Evolutionary conservation across 2,113 vertebrate species (phyloP).

Genomic region (Phocoena phocoena): DNA sequence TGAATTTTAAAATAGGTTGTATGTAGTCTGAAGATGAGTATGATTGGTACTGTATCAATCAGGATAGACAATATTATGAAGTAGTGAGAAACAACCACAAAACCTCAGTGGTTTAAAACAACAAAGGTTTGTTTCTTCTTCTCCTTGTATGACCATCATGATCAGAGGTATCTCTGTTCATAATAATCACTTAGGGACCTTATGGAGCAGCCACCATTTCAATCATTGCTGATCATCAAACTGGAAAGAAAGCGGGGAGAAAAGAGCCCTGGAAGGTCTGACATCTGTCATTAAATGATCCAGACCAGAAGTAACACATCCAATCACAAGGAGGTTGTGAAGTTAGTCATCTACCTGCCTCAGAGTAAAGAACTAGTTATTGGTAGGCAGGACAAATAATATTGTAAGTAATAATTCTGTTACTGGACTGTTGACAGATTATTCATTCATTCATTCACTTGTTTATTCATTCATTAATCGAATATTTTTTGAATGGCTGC

Average conservation of each 20-base stretch:
- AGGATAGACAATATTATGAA: neutral
- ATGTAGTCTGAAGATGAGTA: neutral
- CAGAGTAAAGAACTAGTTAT: neutral
- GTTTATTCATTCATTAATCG: neutral
- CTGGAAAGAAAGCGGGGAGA: neutral
- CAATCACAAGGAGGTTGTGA: neutral
- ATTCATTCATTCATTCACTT: neutral
- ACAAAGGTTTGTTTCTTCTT: conserved; percentile 16
- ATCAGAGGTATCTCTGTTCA: neutral
- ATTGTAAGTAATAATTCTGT: neutral
- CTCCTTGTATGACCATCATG: conserved; percentile 21
- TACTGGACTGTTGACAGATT: neutral
- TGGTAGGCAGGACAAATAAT: neutral
- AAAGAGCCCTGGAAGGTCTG: neutral
- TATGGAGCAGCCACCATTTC: neutral
- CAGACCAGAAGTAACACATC: neutral
- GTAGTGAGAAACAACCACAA: conserved; percentile 49
- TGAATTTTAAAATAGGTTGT: conserved; percentile 28
- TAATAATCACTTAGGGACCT: conserved; percentile 33
- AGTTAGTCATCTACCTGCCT: neutral
- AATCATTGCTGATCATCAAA: neutral
- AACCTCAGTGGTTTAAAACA: conserved; percentile 53
- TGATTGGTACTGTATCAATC: conserved; percentile 1
- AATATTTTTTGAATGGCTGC: neutral
- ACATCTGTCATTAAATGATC: neutral